Evolutionary conservation across 2,113 vertebrate genomes (phyloP).

Genomic region (Pontoporia blainvillei): DNA sequence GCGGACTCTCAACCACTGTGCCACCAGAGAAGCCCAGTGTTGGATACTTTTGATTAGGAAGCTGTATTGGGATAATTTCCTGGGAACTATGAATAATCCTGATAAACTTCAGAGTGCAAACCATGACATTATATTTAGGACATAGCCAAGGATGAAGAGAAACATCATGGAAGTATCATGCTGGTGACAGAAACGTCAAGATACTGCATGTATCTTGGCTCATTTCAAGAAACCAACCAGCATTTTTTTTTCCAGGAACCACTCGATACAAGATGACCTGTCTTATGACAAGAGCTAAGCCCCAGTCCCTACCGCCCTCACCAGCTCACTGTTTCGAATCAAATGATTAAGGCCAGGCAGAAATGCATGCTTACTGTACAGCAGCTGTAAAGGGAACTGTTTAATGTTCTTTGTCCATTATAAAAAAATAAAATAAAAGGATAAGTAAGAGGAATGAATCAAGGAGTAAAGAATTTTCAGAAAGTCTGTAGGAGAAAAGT

Average conservation of each 20-base stretch:
- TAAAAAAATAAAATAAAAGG: not conserved
- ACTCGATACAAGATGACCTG: not conserved
- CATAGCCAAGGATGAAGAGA: slow-evolving; percentile 21
- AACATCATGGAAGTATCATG: slow-evolving; percentile 49
- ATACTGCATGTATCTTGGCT: slow-evolving; percentile 34
- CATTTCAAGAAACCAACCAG: not conserved
- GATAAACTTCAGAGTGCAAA: slow-evolving; percentile 64
- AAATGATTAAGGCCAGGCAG: not conserved
- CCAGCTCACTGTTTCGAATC: not conserved
- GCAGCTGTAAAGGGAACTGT: not conserved
- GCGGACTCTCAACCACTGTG: no score
- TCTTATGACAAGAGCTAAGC: not conserved
- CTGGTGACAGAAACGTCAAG: slow-evolving; percentile 63
- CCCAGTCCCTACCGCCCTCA: no score
- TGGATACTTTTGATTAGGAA: not conserved
- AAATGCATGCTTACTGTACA: not conserved
- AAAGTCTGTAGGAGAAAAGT: not conserved
- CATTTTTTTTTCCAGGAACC: not conserved
- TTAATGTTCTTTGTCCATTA: not conserved
- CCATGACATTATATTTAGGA: slow-evolving; percentile 25
- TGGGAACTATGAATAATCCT: slow-evolving; percentile 53
- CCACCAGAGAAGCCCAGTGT: no score
- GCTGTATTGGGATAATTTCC: slow-evolving; percentile 50
- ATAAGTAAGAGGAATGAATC: not conserved
- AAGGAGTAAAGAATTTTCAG: not conserved